Conservation (phyloP, 2,113 vertebrate species). For the Gnathonemus echidnorhynchus region DNA sequence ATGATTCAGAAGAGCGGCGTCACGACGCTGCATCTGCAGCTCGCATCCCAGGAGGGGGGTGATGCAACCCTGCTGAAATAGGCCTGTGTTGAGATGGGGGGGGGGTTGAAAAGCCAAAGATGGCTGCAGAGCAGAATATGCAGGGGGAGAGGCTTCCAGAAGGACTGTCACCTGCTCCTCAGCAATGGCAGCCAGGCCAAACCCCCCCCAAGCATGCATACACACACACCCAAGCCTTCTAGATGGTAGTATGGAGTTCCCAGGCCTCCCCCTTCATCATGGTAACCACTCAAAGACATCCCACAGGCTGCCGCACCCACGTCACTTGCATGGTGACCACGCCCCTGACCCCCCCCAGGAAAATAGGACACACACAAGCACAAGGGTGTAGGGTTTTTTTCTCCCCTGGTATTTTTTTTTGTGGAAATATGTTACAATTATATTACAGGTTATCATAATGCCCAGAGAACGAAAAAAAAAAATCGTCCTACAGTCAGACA, state of each 20-base stretch:
- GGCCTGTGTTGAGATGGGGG: too few relatives aligned
- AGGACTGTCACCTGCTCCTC: not conserved
- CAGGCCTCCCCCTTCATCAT: not conserved
- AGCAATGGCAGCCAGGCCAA: not conserved
- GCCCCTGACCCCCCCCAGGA: not conserved
- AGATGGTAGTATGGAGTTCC: not conserved
- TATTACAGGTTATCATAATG: slow-evolving; percentile 66
- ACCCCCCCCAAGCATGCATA: not conserved
- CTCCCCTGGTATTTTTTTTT: slow-evolving; percentile 44
- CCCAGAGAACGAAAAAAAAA: slow-evolving; percentile 43
- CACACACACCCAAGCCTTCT: not conserved
- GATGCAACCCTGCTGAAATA: not conserved
- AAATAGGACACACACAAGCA: not conserved
- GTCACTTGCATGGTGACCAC: not conserved
- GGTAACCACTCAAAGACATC: not conserved
- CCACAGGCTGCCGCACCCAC: not conserved
- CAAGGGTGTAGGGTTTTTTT: not conserved
- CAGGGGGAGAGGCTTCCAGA: not conserved
- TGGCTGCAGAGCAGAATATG: not conserved
- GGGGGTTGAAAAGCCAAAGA: not conserved
- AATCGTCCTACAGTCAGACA: slow-evolving; percentile 41
- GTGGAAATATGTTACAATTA: slow-evolving; percentile 75
- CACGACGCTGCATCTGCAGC: not conserved
- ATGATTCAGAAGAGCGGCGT: not conserved
- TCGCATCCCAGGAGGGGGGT: not conserved